phyloP scores from a whole-genome alignment of 1,140 invertebrate genomes.

The Orussus abietinus region DNA sequence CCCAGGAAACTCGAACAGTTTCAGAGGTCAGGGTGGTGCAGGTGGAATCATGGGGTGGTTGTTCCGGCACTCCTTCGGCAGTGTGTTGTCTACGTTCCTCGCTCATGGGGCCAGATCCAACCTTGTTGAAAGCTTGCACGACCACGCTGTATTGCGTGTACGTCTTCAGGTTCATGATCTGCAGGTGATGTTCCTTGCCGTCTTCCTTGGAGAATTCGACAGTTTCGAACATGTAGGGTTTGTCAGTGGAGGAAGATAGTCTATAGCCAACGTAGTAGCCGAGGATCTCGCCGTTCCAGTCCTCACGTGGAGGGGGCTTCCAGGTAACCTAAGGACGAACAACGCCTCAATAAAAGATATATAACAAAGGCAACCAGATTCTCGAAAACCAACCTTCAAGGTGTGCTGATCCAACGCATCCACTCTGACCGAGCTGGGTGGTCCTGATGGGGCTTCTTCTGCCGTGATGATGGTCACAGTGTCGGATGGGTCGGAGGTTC shows the following conservation, averaged over 20 bases:
- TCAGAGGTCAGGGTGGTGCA: conserved; percentile 90
- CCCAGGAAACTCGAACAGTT: conserved; percentile 90
- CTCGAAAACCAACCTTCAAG: too few species aligned
- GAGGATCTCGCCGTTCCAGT: conserved; percentile 91
- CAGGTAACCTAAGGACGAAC: conserved; percentile 66
- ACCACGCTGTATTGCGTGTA: conserved; percentile 94
- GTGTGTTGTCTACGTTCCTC: conserved; percentile 87
- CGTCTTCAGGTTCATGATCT: conserved; percentile 79
- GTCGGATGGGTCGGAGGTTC: conserved; percentile 85
- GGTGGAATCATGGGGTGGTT: conserved; percentile 86
- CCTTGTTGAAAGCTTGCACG: conserved; percentile 92
- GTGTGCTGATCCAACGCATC: conserved; percentile 90
- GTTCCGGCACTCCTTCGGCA: conserved; percentile 88
- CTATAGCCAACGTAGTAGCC: conserved; percentile 90
- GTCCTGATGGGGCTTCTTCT: conserved; percentile 87
- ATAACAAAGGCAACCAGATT: too few species aligned
- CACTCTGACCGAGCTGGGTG: conserved; percentile 78
- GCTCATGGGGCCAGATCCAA: conserved; percentile 86
- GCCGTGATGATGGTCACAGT: conserved; percentile 90
- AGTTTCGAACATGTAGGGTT: conserved; percentile 87
- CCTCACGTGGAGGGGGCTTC: conserved; percentile 84
- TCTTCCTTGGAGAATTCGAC: conserved; percentile 89
- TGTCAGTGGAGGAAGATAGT: conserved; percentile 82
- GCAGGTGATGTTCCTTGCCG: conserved; percentile 82
- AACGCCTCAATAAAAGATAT: too few species aligned